Base-by-base conservation (phyloP, 2,113 vertebrate genomes). In the Carettochelys insculpta region DNA sequence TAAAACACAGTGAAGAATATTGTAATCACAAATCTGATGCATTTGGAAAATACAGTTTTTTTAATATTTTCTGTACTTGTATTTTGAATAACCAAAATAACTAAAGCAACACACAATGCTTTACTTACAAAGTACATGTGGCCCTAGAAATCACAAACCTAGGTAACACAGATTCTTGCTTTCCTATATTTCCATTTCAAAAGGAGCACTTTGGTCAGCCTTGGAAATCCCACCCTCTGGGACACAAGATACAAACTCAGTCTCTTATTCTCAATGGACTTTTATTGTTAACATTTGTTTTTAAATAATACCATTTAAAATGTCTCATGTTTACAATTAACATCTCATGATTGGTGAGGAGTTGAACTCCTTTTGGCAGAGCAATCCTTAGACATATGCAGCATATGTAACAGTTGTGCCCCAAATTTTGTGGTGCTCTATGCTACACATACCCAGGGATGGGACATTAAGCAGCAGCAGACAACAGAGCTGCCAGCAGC, bases 1-100 rank as follows among this genome's bases (percentile, higher is more conserved):
- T 99, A 96, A 76, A 92, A 87, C 58, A 80, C 14, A 41, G 6
- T 89, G 89, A 93, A 95, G 77, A 43, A 83, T 0, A 13, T 61
- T 65, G 71, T 45, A 82, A 71, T 88, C 90, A 93, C 10, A 83
- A 68, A 68, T 68, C n/a, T 11, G 9, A 38, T 38, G 71, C 41
- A 43, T 73, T 41, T 73, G 71, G 41, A 73, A 73, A 73, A 45
- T 27, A 43, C 38, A 12, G 20, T 25, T 11, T 75, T 14, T 25
- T 25, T 75, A 25, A 45, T 27, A 75, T 75, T 75, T 45, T 45
- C 41, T 75, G 25, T 27, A 20, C 71, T 75, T 27, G 5, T 16
- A 43, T 75, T 75, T 45, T 68, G 11, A 71, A 41, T 13, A 45
- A 16, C 29, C 45, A 75, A 38, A 29, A 75, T 38, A 27, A 75